These are phyloP conservation scores for Halyomorpha halys DNA, from an alignment of 1,140 invertebrate genomes.

Conservation along the genomic window DNA sequence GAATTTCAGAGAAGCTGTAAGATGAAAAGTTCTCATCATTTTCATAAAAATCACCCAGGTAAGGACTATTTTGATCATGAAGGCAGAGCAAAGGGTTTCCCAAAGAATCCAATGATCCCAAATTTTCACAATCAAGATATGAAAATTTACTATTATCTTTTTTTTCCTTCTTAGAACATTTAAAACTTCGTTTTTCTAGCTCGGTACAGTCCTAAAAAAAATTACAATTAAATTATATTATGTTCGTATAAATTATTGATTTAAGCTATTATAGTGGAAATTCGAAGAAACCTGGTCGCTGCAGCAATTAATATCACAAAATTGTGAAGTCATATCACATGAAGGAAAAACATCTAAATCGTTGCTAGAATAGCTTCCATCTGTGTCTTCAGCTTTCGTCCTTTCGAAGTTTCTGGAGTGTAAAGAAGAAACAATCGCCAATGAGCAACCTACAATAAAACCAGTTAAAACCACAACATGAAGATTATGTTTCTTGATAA, in stretches of 20 bases:
- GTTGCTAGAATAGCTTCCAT: too few relatives aligned
- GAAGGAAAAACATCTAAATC: background rate
- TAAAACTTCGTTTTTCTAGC: background rate
- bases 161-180: background rate
- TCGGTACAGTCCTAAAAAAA: background rate
- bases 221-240: background rate
- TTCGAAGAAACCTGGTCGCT: conserved; percentile 1
- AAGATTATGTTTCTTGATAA: too few relatives aligned
- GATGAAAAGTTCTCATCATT: background rate
- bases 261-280: background rate
- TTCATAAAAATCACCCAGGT: conserved; percentile 4
- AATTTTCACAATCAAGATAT: too few relatives aligned
- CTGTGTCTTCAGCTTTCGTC: too few relatives aligned
- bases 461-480: too few relatives aligned
- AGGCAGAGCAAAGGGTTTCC: conserved; percentile 1
- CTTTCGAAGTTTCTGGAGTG: too few relatives aligned
- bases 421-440: too few relatives aligned
- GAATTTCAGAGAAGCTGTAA: background rate
- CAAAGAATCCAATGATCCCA: background rate
- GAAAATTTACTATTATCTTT: too few relatives aligned
- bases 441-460: too few relatives aligned
- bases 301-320: conserved; percentile 19
- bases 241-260: background rate
- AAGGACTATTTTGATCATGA: conserved; percentile 8
- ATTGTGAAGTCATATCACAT: background rate